A percentile compares a stretch with the other conserved stretches of the same genome.
These are phyloP conservation scores for Malurus splendens DNA, from an alignment of 2,797 vertebrate species.

Conservation along the genomic window DNA sequence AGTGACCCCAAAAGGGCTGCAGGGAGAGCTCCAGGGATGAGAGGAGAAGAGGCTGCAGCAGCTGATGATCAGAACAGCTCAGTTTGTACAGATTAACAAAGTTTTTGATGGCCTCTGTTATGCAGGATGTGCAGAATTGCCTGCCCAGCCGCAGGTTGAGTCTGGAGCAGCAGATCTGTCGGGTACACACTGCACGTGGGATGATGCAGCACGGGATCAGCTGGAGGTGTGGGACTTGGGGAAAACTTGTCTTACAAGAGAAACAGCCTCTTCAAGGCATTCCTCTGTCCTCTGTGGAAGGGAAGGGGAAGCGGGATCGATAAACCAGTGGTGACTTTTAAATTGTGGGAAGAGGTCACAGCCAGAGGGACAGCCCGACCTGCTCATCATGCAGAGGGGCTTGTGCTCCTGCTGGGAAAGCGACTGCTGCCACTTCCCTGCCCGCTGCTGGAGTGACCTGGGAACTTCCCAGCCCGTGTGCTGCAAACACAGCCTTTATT, in stretches of 20 bases:
- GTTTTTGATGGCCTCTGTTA: neutral
- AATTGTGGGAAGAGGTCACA: neutral
- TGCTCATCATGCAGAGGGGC: neutral
- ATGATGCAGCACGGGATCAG: neutral
- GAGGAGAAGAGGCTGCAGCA: neutral
- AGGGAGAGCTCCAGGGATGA: fast-evolving
- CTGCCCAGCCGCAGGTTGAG: neutral
- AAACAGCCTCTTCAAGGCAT: neutral
- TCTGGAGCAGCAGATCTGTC: fast-evolving
- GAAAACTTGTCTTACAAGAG: neutral
- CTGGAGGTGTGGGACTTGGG: neutral
- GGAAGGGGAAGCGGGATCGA: neutral
- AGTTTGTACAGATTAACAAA: neutral
- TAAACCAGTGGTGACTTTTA: neutral
- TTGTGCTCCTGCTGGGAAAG: neutral
- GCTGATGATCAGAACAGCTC: neutral
- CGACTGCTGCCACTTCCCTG: neutral
- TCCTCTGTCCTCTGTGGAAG: neutral
- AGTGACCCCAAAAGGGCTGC: neutral
- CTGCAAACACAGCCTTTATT: conserved; percentile 11
- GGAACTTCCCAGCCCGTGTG: neutral
- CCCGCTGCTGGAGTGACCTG: neutral
- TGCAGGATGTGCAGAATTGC: neutral
- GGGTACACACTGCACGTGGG: fast-evolving
- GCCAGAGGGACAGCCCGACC: neutral